A percentile compares a stretch with the other conserved stretches of the same genome.
phyloP scores from a whole-genome alignment of 2,888 invertebrate genomes.

The Pristionchus japonicus region DNA sequence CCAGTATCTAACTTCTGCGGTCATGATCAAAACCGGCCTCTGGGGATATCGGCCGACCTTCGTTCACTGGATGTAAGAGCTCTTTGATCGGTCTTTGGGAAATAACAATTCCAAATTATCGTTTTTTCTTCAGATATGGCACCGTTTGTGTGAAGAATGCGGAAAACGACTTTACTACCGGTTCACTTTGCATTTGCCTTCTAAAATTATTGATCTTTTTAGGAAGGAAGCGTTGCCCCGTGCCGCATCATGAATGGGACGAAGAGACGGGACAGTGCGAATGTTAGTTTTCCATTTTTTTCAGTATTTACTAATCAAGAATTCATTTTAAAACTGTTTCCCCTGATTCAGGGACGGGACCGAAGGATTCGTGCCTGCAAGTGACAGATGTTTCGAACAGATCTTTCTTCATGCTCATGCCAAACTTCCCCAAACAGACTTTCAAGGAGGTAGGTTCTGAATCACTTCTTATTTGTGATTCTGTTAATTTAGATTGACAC shows the following conservation, averaged over 20 bases:
- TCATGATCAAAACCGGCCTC: background rate
- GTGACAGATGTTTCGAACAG: background rate
- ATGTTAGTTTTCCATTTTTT: background rate
- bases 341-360: background rate
- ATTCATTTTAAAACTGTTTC: background rate
- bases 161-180: background rate
- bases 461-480: too few relatives aligned
- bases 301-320: background rate
- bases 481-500: too few relatives aligned
- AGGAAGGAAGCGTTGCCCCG: background rate
- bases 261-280: background rate
- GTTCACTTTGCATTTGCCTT: background rate
- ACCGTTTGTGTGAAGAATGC: background rate
- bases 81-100: too few relatives aligned
- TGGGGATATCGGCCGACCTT: too few relatives aligned
- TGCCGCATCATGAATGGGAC: background rate
- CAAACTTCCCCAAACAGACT: background rate
- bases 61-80: too few relatives aligned
- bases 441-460: background rate
- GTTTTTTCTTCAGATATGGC: background rate
- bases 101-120: too few relatives aligned
- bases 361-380: background rate
- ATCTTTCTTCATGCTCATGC: background rate
- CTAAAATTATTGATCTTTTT: background rate
- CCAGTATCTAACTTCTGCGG: too few relatives aligned